Percentiles rank a stretch among this genome's conserved stretches.
phyloP scores from a whole-genome alignment of 1,140 invertebrate genomes.

The Pantala flavescens region DNA sequence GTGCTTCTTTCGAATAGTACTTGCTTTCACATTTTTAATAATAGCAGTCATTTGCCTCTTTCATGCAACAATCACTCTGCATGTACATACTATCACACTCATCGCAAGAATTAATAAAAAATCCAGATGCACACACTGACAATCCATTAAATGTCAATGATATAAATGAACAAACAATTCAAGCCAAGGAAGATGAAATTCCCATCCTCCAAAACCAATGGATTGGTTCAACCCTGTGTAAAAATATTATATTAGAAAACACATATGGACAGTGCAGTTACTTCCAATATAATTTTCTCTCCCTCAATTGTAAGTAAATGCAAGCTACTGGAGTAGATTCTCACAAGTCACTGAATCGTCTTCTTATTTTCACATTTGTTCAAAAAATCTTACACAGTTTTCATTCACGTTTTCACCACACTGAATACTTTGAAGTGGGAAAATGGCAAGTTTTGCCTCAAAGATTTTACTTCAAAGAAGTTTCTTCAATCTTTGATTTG shows the following conservation, averaged over 20 bases:
- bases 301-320: too few relatives aligned
- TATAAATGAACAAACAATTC: constrained; percentile 4
- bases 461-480: too few relatives aligned
- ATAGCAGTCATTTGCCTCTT: not conserved
- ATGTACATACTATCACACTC: not conserved
- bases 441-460: too few relatives aligned
- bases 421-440: too few relatives aligned
- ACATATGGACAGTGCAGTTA: not conserved
- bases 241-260: not conserved
- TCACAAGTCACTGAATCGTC: too few relatives aligned
- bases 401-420: too few relatives aligned
- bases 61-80: not conserved
- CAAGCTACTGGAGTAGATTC: too few relatives aligned
- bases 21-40: not conserved
- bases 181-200: not conserved
- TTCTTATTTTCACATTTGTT: too few relatives aligned
- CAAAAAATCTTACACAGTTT: too few relatives aligned
- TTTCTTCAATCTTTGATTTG: too few relatives aligned
- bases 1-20: constrained; percentile 1
- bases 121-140: not conserved
- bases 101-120: not conserved
- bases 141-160: not conserved
- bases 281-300: not conserved
- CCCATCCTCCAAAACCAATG: not conserved
- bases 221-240: constrained; percentile 5